These are phyloP conservation scores for Phyllotis vaccarum DNA, from an alignment of 2,797 vertebrate genomes.

Conservation along the genomic window DNA sequence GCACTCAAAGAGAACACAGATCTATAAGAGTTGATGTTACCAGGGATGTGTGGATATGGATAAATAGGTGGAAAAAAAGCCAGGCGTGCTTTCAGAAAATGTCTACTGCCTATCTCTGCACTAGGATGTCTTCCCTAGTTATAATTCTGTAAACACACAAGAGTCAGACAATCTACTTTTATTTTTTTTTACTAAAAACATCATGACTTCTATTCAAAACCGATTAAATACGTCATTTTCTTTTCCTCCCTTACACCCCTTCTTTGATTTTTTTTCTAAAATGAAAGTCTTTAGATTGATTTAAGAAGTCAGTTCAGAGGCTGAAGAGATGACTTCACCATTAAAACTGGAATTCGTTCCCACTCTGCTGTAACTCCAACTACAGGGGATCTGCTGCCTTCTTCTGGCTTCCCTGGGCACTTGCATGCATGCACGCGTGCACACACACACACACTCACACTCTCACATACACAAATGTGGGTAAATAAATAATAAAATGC, in stretches of 20 bases:
- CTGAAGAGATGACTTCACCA: neutral
- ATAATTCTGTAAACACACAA: neutral
- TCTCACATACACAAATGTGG: neutral
- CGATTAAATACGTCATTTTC: neutral
- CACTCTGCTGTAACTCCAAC: neutral
- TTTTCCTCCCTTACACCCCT: no score
- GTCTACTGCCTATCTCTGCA: neutral
- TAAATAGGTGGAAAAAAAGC: neutral
- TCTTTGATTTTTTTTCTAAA: neutral
- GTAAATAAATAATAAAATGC: neutral
- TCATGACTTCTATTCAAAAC: neutral
- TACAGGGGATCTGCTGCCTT: neutral
- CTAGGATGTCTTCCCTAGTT: neutral
- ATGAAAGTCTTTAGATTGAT: neutral
- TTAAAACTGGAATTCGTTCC: neutral
- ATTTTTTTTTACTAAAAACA: conserved; percentile 8
- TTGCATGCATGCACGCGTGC: neutral
- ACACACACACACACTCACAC: neutral
- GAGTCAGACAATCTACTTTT: neutral
- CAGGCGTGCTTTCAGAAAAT: neutral
- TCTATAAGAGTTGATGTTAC: neutral
- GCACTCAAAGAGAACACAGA: neutral
- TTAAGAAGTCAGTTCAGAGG: neutral
- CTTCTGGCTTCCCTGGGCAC: neutral
- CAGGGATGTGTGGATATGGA: neutral